Conservation (phyloP, 1,140 invertebrate genomes). For the Bombus pascuorum region DNA sequence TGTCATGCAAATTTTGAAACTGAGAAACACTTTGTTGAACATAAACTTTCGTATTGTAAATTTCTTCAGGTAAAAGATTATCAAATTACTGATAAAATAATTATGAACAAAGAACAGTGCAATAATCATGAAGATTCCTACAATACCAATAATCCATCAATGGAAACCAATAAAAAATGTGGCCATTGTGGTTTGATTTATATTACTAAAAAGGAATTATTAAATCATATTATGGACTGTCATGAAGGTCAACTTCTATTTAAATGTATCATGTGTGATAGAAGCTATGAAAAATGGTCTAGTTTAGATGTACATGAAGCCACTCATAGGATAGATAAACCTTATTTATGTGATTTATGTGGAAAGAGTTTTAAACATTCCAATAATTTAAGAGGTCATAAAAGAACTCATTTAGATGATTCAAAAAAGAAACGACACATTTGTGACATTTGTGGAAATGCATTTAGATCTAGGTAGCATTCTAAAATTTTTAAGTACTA, state of each 20-base stretch:
- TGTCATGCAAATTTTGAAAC: constrained; percentile 20
- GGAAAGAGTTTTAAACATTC: constrained; percentile 83
- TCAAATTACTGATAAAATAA: constrained; percentile 12
- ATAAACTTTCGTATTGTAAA: constrained; percentile 27
- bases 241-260: constrained; percentile 68
- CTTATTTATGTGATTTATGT: constrained; percentile 81
- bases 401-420: constrained; percentile 76
- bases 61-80: not conserved
- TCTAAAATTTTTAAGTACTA: not conserved
- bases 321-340: constrained; percentile 75
- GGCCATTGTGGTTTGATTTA: constrained; percentile 72
- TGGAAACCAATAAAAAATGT: constrained; percentile 65
- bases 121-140: constrained; percentile 19
- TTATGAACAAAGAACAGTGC: constrained; percentile 22
- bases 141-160: not conserved
- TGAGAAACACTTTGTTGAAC: constrained; percentile 38
- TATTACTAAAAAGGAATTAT: constrained; percentile 67
- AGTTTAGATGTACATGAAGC: constrained; percentile 77
- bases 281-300: constrained; percentile 73
- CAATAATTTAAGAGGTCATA: constrained; percentile 79
- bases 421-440: constrained; percentile 71
- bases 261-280: constrained; percentile 73
- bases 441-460: constrained; percentile 73
- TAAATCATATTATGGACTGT: constrained; percentile 70
- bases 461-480: constrained; percentile 75